These are phyloP conservation scores for Anseranas semipalmata DNA, from an alignment of 2,113 vertebrate genomes.

Conservation along the genomic window DNA sequence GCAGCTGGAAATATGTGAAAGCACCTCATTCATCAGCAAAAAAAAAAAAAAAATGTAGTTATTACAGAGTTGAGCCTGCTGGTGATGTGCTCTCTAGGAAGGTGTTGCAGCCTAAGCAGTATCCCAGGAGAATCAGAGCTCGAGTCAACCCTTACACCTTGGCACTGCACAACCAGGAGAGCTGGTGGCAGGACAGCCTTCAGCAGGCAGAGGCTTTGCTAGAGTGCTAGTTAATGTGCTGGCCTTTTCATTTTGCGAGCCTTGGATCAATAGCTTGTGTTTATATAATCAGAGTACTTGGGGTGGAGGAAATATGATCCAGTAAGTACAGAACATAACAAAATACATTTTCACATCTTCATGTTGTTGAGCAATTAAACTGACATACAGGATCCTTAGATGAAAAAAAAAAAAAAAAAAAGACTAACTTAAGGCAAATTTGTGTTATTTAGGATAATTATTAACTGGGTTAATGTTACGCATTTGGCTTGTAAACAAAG, in stretches of 20 bases:
- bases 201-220: neutral
- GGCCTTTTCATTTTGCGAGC: too few relatives aligned
- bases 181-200: neutral
- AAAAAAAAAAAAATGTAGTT: neutral
- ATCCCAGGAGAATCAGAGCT: neutral
- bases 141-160: neutral
- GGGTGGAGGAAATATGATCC: neutral
- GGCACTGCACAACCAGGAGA: neutral
- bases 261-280: neutral
- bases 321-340: rapidly evolving
- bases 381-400: neutral
- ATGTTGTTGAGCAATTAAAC: neutral
- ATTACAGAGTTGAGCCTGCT: neutral
- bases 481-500: neutral
- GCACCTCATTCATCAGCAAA: neutral
- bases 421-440: neutral
- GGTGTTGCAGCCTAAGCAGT: neutral
- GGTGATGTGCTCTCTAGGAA: neutral
- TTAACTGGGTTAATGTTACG: neutral
- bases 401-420: neutral
- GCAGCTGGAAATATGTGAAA: neutral
- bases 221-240: too few relatives aligned
- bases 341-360: neutral
- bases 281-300: neutral
- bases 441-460: neutral